Conservation (phyloP, 2,113 vertebrate species). For the Crotalus viridis region DNA sequence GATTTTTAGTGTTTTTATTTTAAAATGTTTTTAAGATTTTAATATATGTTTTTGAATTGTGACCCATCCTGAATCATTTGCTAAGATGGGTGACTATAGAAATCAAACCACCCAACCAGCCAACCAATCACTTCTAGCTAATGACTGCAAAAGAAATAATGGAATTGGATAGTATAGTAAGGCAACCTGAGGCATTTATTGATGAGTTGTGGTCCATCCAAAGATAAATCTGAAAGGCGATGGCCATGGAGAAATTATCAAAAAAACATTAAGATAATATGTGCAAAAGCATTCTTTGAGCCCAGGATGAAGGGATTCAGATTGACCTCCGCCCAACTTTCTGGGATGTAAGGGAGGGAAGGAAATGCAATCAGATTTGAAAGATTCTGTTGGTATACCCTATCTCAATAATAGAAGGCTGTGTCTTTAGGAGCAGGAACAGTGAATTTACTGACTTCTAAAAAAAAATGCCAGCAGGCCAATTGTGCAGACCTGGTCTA, state of each 20-base stretch:
- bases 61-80: too few species aligned
- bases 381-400: background rate
- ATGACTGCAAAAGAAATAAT: background rate
- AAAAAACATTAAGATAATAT: background rate
- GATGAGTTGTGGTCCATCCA: background rate
- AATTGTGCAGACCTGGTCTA: background rate
- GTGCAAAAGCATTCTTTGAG: background rate
- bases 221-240: background rate
- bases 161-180: background rate
- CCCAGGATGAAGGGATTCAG: background rate
- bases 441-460: background rate
- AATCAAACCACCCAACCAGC: too few species aligned
- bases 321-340: background rate
- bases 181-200: background rate
- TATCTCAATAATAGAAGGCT: background rate
- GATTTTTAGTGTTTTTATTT: too few species aligned
- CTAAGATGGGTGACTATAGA: too few species aligned
- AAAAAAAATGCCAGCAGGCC: background rate
- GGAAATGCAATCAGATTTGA: background rate
- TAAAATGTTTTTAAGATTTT: too few species aligned
- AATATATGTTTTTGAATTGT: too few species aligned
- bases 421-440: background rate
- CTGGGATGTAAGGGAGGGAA: background rate
- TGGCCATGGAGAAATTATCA: background rate
- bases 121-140: too few species aligned